Percentiles rank a stretch among this genome's conserved stretches.
These are phyloP conservation scores for Chionomys nivalis DNA, from an alignment of 2,113 vertebrate species.

Conservation along the genomic window DNA sequence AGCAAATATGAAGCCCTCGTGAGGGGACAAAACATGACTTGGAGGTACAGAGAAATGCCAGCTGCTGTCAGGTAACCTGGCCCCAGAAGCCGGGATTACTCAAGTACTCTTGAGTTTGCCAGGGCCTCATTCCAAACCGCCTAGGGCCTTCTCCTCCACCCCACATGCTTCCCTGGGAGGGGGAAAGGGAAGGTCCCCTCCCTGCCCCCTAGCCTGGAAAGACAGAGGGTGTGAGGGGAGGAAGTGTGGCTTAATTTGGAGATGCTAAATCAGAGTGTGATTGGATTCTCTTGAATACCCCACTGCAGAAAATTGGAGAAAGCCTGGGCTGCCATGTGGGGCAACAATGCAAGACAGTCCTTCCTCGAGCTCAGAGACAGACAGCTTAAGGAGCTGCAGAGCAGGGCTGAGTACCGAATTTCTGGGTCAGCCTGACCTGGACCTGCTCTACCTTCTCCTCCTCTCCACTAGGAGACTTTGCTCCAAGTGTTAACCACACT, in stretches of 20 bases:
- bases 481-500: background rate
- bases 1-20: background rate
- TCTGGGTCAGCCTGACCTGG: background rate
- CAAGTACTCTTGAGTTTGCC: background rate
- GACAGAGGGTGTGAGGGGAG: background rate
- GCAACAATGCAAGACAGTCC: background rate
- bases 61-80: background rate
- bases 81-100: background rate
- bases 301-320: background rate
- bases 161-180: background rate
- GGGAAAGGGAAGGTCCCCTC: background rate
- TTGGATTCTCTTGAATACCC: background rate
- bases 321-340: too few species aligned
- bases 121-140: background rate
- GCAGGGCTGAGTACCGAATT: background rate
- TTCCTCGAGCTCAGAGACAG: too few species aligned
- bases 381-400: background rate
- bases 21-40: background rate
- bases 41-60: background rate
- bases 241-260: background rate
- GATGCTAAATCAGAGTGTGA: background rate
- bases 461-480: background rate
- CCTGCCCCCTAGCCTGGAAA: background rate
- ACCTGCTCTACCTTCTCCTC: background rate
- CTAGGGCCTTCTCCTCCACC: background rate